Base-by-base conservation (phyloP, 2,113 vertebrate genomes). In the Hippocampus abdominalis region DNA sequence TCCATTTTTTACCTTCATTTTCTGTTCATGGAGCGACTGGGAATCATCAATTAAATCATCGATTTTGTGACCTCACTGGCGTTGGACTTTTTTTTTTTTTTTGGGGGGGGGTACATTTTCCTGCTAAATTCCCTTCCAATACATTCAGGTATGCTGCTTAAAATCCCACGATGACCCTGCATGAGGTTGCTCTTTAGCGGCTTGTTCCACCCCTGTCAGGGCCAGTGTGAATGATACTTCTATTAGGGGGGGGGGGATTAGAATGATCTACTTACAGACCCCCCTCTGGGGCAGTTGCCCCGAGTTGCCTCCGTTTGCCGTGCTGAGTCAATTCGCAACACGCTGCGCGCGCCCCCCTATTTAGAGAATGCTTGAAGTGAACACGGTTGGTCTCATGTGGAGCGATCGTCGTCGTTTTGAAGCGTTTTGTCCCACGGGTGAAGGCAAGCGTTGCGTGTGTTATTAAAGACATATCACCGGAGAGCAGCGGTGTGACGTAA, bases 231-330 rank as follows among this genome's bases (percentile, higher is more conserved):
- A 85, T 87, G 87, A 90, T 90, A 84, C 87, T 90, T 89, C 88
- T 90, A 91, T 89, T 89, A 89, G 87, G 80, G 81, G 81, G 83
- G 87, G 20, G 44, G 7, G 51, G 90, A 91, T 91, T 90, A 91
- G 81, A 66, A 76, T 89, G 87, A 90, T 88, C 88, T 88, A 82
- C 90, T 91, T 91, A 90, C 82, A 87, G 90, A 87, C 88, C 87
- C 83, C 90, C 90, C 85, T 82, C 87, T 83, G 90, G 64, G 88
- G 81, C 87, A 83, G 87, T 90, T 91, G 84, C 87, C 87, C 88
- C 87, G 87, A 91, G 84, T 89, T 88, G 77, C 87, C 84, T 87
- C 85, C 84, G 85, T 87, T 87, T 85, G 87, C 85, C 82, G 80
- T 78, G 87, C 86, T 84, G 80, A 84, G 85, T 88, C 86, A 84